Evolutionary conservation across 2,797 vertebrate species (phyloP).

Genomic region (Alca torda): DNA sequence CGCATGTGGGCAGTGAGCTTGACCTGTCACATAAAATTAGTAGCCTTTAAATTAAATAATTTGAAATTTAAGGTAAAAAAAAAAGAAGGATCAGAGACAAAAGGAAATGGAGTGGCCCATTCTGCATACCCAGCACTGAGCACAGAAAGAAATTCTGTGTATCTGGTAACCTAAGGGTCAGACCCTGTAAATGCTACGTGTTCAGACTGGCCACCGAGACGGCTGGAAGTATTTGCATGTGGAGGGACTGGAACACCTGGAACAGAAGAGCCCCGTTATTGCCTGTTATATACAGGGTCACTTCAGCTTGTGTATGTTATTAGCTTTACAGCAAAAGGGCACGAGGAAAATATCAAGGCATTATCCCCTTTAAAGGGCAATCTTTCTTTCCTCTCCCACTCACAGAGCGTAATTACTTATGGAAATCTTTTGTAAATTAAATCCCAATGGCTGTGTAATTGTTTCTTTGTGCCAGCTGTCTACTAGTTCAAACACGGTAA

Average conservation of each 20-base stretch:
- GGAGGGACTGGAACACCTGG: neutral
- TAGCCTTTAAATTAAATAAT: neutral
- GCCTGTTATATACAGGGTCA: neutral
- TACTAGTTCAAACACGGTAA: slow-evolving; percentile 43
- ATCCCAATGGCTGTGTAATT: slow-evolving; percentile 52
- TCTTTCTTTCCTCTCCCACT: slow-evolving; percentile 17
- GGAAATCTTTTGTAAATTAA: slow-evolving; percentile 44
- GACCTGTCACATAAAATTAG: neutral
- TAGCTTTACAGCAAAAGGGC: neutral
- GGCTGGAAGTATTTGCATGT: neutral
- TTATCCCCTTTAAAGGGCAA: slow-evolving; percentile 27
- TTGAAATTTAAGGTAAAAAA: neutral
- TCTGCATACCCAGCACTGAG: neutral
- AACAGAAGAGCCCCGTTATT: neutral
- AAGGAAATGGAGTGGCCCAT: neutral
- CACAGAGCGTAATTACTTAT: neutral
- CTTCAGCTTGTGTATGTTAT: slow-evolving; percentile 7
- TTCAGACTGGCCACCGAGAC: neutral
- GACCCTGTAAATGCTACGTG: neutral
- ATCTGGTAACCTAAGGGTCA: neutral
- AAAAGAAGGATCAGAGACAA: neutral
- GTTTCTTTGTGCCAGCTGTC: slow-evolving; percentile 51
- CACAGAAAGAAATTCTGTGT: neutral
- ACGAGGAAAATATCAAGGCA: slow-evolving; percentile 29
- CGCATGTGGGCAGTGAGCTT: neutral